Base-by-base conservation (phyloP, 2,888 invertebrate species). In the Scaeva pyrastri region DNA sequence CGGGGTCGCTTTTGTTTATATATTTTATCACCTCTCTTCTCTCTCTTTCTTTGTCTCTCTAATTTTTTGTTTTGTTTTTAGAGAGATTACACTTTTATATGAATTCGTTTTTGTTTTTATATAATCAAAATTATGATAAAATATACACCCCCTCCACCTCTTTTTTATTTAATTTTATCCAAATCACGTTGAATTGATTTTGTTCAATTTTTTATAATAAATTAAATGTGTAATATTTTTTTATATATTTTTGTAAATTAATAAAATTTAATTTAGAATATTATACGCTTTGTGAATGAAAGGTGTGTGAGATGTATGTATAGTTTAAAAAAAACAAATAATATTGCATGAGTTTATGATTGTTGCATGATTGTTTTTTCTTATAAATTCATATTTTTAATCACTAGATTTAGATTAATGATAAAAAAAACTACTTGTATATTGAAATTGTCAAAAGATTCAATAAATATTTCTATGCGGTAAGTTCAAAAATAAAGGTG, bases 1-100 rank as follows among this genome's bases (percentile, higher is more conserved):
- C 89, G 88, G 89, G 87, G 83, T 87, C 82, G 77, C 21, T 52
- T 80, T 50, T 52, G 64, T 74, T 77, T 70, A 41, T 58, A 39
- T 75, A 50, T 19, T 68, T 68, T 31, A 31, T 31, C 31, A 31
- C 31, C 31, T 4, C 52, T 56, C 45, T 45, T 43, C 14, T 60
- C 21, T 45, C 62, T 43, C 23, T n/a, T 5, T 48, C 10, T 19
- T 2, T 19, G 10, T 50, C 50, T 50, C 21, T 50, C 21, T 12
- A 50, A 50, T 52, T 71, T 68, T 8, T 45, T 21, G 23, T 73
- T 60, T 50, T 60, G 2, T 12, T 41, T 64, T 64, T 21, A 26
- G 23, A 68, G 52, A 52, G 39, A 68, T 70, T 56, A 62, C n/a
- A 43, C 43, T 74, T 48, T 26, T 36, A 45, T 87, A 36, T 14